These are phyloP conservation scores for Heliconius hortense DNA, from an alignment of 2,888 invertebrate species.

Conservation along the genomic window DNA sequence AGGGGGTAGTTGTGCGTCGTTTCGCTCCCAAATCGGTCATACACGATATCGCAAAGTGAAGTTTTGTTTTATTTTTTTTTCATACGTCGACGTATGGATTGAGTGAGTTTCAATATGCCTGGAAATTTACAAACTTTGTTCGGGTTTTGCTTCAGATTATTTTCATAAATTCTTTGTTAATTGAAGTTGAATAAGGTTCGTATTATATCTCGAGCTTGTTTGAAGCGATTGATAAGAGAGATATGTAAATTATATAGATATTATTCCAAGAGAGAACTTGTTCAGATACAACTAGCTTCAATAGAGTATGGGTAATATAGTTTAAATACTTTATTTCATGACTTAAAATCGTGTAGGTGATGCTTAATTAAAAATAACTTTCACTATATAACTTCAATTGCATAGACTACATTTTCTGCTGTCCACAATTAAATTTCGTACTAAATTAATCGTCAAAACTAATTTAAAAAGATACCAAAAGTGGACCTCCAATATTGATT, in stretches of 20 bases:
- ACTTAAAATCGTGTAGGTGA: constrained; percentile 21
- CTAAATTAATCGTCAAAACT: constrained; percentile 31
- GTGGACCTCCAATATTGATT: constrained; percentile 27
- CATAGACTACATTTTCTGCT: background rate
- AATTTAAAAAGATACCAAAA: constrained; percentile 14
- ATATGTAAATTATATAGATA: constrained; percentile 34
- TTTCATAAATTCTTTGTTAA: constrained; percentile 31
- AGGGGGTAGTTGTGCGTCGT: constrained; percentile 60
- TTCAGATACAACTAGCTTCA: constrained; percentile 27
- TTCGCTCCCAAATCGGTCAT: constrained; percentile 26
- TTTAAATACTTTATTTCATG: constrained; percentile 30
- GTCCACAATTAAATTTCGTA: background rate
- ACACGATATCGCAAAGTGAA: constrained; percentile 53
- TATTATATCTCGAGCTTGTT: constrained; percentile 33
- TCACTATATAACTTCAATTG: too few species aligned
- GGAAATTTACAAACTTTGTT: constrained; percentile 35
- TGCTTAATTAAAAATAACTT: too few species aligned
- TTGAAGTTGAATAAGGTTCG: constrained; percentile 25
- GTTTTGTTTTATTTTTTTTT: constrained; percentile 49
- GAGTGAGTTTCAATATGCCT: constrained; percentile 39
- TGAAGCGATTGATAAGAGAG: constrained; percentile 32
- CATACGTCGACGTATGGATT: constrained; percentile 3
- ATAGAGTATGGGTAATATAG: constrained; percentile 30
- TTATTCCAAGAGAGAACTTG: constrained; percentile 32
- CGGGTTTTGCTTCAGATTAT: background rate